Base-by-base conservation (phyloP, 1,140 invertebrate genomes). In the Zaprionus lachaisei region DNA sequence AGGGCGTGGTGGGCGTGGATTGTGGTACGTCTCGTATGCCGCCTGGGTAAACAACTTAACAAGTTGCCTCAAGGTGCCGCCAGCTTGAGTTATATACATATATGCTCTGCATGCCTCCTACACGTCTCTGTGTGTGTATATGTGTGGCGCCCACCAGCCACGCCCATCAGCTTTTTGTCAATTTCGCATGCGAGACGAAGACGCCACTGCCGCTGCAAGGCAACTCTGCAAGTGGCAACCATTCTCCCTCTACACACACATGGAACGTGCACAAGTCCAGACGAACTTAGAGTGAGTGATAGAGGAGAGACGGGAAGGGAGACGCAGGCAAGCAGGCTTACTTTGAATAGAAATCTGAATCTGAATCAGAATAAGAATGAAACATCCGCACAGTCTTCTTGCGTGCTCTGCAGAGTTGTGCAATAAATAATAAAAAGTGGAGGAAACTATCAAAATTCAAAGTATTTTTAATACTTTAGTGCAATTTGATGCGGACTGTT, bases 131-230 rank as follows among this genome's bases (percentile, higher is more conserved):
- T 15, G 37, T 38, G 37, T 38, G 37, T 38, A 4, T 15, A 4
- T 38, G 37, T 38, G 37, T n/a, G n/a, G n/a, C n/a, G n/a, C n/a
- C n/a, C 55, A 57, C 22, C 44, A 44, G 66, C 38, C 66, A 77
- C 74, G 74, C 74, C 74, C 75, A 63, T 51, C 58, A 63, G 70
- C 70, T 77, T 77, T 72, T 77, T 77, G 75, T 77, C 75, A 64
- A 77, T 77, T 74, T 77, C 71, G 58, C 63, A 73, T 73, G 64
- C 75, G 11, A 51, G 20, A 20, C 20, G 20, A 51, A 24, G 41
- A 67, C 51, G 70, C 28, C 57, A 58, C 54, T 54, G 44, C 41
- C 44, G 57, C 20, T 60, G 71, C 71, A 44, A 70, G 12, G 24
- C 51, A 60, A 55, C 31, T 15, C 37, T 44, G 7, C 55, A 66